Evolutionary conservation across 2,113 vertebrate genomes (phyloP), one percentile per base, ranked within the genome.

Genomic region (Neoarius graeffei): DNA sequence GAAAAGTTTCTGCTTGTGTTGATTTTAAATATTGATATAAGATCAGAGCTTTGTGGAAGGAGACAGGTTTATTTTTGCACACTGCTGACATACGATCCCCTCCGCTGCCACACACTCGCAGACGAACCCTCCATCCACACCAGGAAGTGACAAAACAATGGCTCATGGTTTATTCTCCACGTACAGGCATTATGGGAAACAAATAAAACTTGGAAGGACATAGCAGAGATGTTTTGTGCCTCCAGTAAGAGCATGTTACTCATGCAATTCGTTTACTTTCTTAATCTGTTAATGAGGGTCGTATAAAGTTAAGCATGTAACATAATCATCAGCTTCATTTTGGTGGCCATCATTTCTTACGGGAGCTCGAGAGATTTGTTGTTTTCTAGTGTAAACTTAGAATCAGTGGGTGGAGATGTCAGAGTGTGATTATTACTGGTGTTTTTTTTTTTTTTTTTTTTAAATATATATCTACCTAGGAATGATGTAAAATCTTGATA

Each of bases 1-100:
- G 74, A 27, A 48, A 77, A 73, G 83, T 59, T 54, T 81, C 54
- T 59, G 59, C 64, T 57, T 77, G 80, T 85, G 62, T 84, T 83
- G 91, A 35, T 90, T 42, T 42, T 84, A 25, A 71, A 86, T 62
- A 67, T 54, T 89, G 88, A 88, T 89, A 88, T 89, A 93, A 91
- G 87, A 88, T 60, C 89, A 89, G 89, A 23, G 67, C 67, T 91
- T 86, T 91, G 91, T 57, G 88, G 35, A 86, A 81, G 81, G 27
- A 77, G 60, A 25, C 5, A 20, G 74, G 50, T 35, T 76, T 79
- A 66, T 1, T 91, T 76, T 71, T 87, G 85, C 66, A 86, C 87
- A 74, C 8, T 19, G 20, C 86, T 73, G 48, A 50, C 35, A 27
- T 60, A 60, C 20, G 8, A 27, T 67, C 77, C 42, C 60, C 48